A percentile compares a stretch with the other conserved stretches of the same genome.
Conservation (phyloP, 2,888 invertebrate genomes). For the Caenorhabditis wallacei region DNA sequence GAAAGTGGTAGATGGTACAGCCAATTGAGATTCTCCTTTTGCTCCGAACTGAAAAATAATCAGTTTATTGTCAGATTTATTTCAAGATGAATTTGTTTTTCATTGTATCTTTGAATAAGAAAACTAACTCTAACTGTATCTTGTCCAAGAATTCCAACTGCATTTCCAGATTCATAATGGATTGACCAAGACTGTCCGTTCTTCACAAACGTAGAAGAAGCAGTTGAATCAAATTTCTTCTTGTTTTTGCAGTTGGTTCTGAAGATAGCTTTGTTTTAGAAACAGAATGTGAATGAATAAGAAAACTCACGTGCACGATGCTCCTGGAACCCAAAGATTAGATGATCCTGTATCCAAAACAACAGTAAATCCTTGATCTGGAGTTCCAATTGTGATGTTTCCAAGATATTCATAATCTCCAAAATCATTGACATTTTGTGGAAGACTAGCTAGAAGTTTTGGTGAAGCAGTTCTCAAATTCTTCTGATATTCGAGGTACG, state of each 20-base stretch:
- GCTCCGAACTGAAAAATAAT: conserved; percentile 1
- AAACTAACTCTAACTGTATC: conserved; percentile 83
- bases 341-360: conserved; percentile 68
- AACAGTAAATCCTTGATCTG: conserved; percentile 86
- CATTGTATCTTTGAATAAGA: too few relatives aligned
- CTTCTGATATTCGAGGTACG: conserved; percentile 67
- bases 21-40: conserved; percentile 55
- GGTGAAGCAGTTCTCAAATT: conserved; percentile 59
- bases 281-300: too few relatives aligned
- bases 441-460: conserved; percentile 54
- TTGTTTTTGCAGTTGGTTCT: conserved; percentile 83
- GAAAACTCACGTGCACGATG: conserved; percentile 56
- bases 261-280: neutral
- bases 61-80: neutral
- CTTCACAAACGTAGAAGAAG: conserved; percentile 87
- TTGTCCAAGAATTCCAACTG: conserved; percentile 84
- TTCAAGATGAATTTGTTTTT: too few relatives aligned
- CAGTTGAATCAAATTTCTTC: conserved; percentile 93
- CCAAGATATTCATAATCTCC: conserved; percentile 84
- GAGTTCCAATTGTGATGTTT: conserved; percentile 86
- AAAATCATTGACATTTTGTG: conserved; percentile 64
- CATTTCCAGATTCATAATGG: conserved; percentile 84
- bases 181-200: conserved; percentile 84
- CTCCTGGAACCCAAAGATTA: conserved; percentile 71
- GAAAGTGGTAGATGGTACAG: conserved; percentile 75